Percentiles rank a stretch among this genome's conserved stretches.
These are phyloP conservation scores for Xanthorhoe designata DNA, from an alignment of 2,888 invertebrate genomes.

Conservation along the genomic window DNA sequence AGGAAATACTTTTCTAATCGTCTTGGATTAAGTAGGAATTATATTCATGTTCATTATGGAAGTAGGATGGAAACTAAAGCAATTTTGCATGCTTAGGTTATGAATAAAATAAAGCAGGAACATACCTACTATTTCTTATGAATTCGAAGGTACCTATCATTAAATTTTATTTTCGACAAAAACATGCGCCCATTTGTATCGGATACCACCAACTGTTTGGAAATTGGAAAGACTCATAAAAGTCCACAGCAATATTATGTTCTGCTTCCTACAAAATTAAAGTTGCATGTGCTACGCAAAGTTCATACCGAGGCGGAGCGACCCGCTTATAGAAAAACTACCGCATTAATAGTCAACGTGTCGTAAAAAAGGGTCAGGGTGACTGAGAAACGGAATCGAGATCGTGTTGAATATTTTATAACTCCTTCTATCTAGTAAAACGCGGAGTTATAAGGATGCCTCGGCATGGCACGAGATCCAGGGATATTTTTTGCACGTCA, in stretches of 20 bases:
- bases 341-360: conserved; percentile 56
- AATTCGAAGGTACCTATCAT: too few species aligned
- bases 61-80: too few species aligned
- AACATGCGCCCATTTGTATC: not conserved
- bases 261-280: conserved; percentile 53
- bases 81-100: too few species aligned
- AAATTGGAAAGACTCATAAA: conserved; percentile 6
- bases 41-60: not conserved
- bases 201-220: not conserved
- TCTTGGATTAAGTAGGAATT: not conserved
- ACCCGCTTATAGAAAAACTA: conserved; percentile 58
- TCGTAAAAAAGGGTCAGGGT: conserved; percentile 63
- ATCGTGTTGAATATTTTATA: conserved; percentile 74
- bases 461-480: conserved; percentile 28
- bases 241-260: conserved; percentile 25
- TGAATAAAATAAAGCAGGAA: too few species aligned
- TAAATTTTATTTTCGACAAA: too few species aligned
- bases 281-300: conserved; percentile 50
- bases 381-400: conserved; percentile 69
- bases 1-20: not conserved
- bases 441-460: conserved; percentile 60
- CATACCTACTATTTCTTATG: too few species aligned
- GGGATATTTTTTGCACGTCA: conserved; percentile 3
- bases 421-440: conserved; percentile 63
- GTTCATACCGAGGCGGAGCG: conserved; percentile 31